A percentile compares a stretch with the other conserved stretches of the same genome.
These are phyloP conservation scores for Andricus quercusramuli DNA, from an alignment of 2,888 invertebrate genomes.

Conservation along the genomic window DNA sequence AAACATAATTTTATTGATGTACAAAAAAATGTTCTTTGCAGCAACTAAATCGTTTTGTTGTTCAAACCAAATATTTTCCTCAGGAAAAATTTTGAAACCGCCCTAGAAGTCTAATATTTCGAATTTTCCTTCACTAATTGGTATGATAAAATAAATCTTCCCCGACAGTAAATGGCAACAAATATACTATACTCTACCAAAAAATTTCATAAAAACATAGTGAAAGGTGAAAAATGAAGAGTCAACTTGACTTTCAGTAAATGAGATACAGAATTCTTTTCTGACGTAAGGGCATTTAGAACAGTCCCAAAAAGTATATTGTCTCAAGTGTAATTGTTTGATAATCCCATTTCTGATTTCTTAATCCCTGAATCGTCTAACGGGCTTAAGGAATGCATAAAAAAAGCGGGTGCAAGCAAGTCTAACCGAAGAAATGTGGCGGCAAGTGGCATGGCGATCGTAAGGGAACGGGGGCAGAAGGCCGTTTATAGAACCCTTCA, in stretches of 20 bases:
- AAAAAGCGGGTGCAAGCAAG: conserved; percentile 42
- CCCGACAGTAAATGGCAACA: background rate
- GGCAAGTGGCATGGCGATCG: conserved; percentile 21
- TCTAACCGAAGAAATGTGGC: conserved; percentile 1
- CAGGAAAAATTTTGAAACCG: too few species aligned
- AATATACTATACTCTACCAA: background rate
- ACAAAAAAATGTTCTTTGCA: too few species aligned
- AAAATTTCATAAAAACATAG: background rate
- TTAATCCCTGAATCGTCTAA: conserved; percentile 33
- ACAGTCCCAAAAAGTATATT: conserved; percentile 16
- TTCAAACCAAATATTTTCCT: too few species aligned
- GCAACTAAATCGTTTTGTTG: too few species aligned
- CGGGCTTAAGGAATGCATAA: conserved; percentile 43
- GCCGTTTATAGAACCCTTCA: conserved; percentile 77
- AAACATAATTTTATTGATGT: too few species aligned
- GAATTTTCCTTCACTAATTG: too few species aligned
- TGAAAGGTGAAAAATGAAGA: background rate
- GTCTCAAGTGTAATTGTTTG: conserved; percentile 4
- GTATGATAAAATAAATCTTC: background rate
- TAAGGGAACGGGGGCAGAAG: conserved; percentile 46
- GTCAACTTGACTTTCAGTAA: background rate
- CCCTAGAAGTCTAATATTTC: too few species aligned
- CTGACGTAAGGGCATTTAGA: conserved; percentile 12
- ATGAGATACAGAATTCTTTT: background rate
- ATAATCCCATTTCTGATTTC: conserved; percentile 38